Evolutionary conservation across 2,797 vertebrate species (phyloP).

Genomic region (Coracias cyanogaster): DNA sequence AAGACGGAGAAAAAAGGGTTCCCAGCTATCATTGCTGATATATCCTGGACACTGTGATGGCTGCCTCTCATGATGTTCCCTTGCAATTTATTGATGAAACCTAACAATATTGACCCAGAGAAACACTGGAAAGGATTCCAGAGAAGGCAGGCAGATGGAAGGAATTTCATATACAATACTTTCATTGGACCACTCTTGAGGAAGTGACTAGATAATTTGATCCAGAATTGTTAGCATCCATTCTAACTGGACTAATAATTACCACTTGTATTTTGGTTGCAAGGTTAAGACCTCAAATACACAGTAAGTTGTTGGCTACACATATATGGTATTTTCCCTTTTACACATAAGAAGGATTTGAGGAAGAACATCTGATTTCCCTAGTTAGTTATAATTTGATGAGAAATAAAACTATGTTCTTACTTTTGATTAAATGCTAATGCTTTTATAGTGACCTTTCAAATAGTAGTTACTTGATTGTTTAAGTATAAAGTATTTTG

Average conservation of each 20-base stretch:
- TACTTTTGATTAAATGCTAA: not conserved
- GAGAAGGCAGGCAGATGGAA: not conserved
- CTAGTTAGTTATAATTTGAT: not conserved
- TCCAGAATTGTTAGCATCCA: not conserved
- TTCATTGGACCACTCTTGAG: not conserved
- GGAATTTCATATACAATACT: not conserved
- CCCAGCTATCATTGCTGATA: not conserved
- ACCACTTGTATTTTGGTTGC: not conserved
- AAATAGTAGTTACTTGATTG: not conserved
- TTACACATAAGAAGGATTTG: not conserved
- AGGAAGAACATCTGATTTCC: not conserved
- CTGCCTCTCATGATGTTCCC: not conserved
- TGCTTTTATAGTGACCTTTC: not conserved
- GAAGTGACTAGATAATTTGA: not conserved
- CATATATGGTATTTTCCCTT: not conserved
- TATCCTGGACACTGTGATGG: not conserved
- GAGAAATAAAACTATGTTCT: not conserved
- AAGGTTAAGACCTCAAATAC: not conserved
- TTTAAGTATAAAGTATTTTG: not conserved
- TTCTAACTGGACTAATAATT: not conserved
- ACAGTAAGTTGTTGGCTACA: not conserved
- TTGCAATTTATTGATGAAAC: not conserved
- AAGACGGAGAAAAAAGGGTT: not conserved
- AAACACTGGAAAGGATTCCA: not conserved
- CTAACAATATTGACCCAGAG: not conserved